These are phyloP conservation scores for Canis aureus DNA, from an alignment of 2,113 vertebrate genomes.

Conservation along the genomic window DNA sequence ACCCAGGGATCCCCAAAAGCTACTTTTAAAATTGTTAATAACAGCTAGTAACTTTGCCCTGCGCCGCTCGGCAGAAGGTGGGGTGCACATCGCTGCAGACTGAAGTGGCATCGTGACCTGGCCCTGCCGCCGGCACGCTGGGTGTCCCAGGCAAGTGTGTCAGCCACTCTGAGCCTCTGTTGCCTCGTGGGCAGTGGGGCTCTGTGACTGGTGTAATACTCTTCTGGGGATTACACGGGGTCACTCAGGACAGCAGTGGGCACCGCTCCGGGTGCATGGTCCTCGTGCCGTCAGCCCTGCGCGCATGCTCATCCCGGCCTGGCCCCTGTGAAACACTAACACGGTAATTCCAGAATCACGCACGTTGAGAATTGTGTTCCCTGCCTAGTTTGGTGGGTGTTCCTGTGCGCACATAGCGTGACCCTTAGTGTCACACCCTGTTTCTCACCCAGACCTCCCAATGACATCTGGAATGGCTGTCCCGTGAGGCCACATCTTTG, in stretches of 20 bases:
- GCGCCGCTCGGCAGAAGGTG: too few relatives aligned
- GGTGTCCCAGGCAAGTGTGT: too few relatives aligned
- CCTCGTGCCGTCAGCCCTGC: fast-evolving
- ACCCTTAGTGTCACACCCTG: fast-evolving
- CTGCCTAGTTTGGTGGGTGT: fast-evolving
- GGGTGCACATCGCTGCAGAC: fast-evolving
- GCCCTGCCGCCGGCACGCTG: fast-evolving
- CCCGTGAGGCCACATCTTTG: background rate
- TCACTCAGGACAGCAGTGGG: fast-evolving
- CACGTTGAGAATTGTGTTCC: fast-evolving
- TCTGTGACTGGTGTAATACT: fast-evolving
- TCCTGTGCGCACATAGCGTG: fast-evolving
- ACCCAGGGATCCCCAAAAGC: too few relatives aligned
- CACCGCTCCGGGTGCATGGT: fast-evolving
- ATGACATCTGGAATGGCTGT: fast-evolving
- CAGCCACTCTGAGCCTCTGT: fast-evolving
- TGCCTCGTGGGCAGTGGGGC: fast-evolving
- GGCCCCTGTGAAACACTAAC: fast-evolving
- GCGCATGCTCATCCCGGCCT: fast-evolving
- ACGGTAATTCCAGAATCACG: fast-evolving
- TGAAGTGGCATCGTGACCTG: fast-evolving
- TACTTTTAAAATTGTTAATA: background rate
- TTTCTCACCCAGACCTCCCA: background rate
- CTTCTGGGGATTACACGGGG: background rate
- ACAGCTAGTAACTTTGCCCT: background rate